Evolutionary conservation across 92 coral and sea anemone genomes (phyloP).

Genomic region (Parazoanthus atlanticus): DNA sequence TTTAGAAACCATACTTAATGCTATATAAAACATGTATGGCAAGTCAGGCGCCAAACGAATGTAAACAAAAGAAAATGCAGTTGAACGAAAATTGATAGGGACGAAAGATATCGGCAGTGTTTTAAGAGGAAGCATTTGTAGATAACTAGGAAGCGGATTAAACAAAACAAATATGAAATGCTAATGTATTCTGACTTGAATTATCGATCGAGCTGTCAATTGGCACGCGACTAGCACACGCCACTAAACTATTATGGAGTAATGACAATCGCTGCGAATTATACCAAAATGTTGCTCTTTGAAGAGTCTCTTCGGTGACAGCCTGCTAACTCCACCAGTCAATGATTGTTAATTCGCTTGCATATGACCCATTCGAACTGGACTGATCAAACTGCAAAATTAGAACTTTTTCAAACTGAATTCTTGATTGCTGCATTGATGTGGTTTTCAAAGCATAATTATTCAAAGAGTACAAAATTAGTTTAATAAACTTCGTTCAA

Average conservation of each 20-base stretch:
- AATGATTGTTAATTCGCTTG: not conserved
- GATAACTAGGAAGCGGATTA: conserved; percentile 50
- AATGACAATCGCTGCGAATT: not conserved
- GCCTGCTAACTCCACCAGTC: not conserved
- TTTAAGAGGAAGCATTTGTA: conserved; percentile 44
- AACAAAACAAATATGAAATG: conserved; percentile 41
- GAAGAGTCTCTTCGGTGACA: not conserved
- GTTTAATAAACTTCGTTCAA: conserved; percentile 7
- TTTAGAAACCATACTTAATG: not conserved
- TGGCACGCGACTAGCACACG: conserved; percentile 26
- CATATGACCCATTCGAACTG: not conserved
- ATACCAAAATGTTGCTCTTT: not conserved
- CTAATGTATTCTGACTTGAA: conserved; percentile 37
- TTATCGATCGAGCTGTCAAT: conserved; percentile 17
- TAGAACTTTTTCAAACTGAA: not conserved
- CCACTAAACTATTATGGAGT: not conserved
- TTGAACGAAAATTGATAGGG: conserved; percentile 38
- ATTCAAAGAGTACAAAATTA: conserved; percentile 11
- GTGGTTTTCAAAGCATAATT: conserved; percentile 18
- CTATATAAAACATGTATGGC: not conserved
- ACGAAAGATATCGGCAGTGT: conserved; percentile 23
- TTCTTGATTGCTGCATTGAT: not conserved
- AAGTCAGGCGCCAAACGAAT: conserved; percentile 31
- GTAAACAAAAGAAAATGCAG: conserved; percentile 30
- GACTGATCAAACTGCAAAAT: not conserved